A percentile compares a stretch with the other conserved stretches of the same genome.
These are phyloP conservation scores for Melitaea cinxia DNA, from an alignment of 1,140 invertebrate species.

Conservation along the genomic window DNA sequence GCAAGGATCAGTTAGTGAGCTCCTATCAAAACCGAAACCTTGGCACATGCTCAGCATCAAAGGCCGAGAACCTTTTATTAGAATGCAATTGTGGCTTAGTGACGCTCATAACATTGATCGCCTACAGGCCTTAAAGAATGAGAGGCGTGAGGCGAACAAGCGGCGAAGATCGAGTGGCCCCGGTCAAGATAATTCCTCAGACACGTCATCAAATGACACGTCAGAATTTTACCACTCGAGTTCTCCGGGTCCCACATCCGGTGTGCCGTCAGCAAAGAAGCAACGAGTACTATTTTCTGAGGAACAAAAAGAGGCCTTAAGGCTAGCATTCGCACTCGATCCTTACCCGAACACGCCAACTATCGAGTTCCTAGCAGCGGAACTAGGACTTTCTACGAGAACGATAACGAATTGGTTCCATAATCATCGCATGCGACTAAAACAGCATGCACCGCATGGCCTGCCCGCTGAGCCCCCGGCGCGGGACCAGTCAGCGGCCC, in stretches of 20 bases:
- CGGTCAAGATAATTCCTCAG: conserved; percentile 92
- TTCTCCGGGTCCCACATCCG: conserved; percentile 87
- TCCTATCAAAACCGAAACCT: conserved; percentile 98
- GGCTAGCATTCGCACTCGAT: conserved; percentile 96
- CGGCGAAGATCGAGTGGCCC: conserved; percentile 89
- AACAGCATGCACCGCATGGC: conserved; percentile 92
- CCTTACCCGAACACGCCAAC: conserved; percentile 97
- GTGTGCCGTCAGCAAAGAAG: conserved; percentile 92
- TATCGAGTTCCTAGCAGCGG: conserved; percentile 96
- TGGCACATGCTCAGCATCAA: conserved; percentile 99
- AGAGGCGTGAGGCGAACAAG: conserved; percentile 94
- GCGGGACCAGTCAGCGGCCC: conserved; percentile 85
- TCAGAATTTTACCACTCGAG: conserved; percentile 94
- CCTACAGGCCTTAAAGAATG: conserved; percentile 93
- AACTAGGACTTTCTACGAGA: conserved; percentile 94
- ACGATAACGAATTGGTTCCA: conserved; percentile 99
- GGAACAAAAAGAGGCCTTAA: conserved; percentile 98
- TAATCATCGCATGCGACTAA: conserved; percentile 98
- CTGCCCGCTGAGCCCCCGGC: conserved; percentile 86
- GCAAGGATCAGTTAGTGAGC: conserved; percentile 98
- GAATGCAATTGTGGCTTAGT: conserved; percentile 98
- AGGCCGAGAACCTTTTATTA: conserved; percentile 97
- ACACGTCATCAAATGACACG: conserved; percentile 93
- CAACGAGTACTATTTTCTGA: conserved; percentile 97
- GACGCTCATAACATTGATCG: conserved; percentile 96